Evolutionary conservation across 2,797 vertebrate genomes (phyloP), one percentile per base, ranked within the genome.

Genomic region (Novumbra hubbsi): DNA sequence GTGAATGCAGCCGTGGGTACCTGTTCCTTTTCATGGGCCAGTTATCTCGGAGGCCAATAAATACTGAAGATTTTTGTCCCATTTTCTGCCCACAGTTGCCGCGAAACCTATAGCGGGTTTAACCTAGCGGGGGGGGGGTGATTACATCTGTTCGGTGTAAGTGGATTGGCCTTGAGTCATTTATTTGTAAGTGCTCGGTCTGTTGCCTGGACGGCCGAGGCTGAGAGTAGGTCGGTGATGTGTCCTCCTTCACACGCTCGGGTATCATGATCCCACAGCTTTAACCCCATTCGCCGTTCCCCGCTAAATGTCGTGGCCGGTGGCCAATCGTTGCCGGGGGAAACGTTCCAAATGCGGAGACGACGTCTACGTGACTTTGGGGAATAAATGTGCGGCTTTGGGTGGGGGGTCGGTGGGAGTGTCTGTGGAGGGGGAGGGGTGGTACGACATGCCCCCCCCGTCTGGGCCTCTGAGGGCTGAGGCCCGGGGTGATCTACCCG

Each of bases 111-210:
- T 6, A 14, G 9, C 41, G 11, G 14, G 14, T 14, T 38, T 41
- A 28, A 70, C n/a, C 27, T 30, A 50, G 67, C 65, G 3, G 3
- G 3, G 70, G 69, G 62, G 64, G n/a, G 76, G 73, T 77, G 78
- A 77, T 77, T 69, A 70, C 69, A 48, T 69, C 63, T 79, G 71
- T 70, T 70, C 71, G 68, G 52, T 77, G 78, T 94, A 92, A 94
- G 88, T 92, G 90, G 92, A 93, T 93, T 93, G 88, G 49, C 73
- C 77, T 83, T 92, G 89, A 92, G 76, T 88, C 87, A 87, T 86
- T 91, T 91, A 86, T 85, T 87, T 83, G 84, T 89, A 90, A 91
- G 90, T 83, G 88, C 85, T 83, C 83, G 88, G 92, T 91, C 90
- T 88, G 84, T 48, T 66, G 69, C 0, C 75, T 74, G 76, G 69